Base-by-base conservation (phyloP, 2,797 vertebrate species). In the Acrocephalus scirpaceus region DNA sequence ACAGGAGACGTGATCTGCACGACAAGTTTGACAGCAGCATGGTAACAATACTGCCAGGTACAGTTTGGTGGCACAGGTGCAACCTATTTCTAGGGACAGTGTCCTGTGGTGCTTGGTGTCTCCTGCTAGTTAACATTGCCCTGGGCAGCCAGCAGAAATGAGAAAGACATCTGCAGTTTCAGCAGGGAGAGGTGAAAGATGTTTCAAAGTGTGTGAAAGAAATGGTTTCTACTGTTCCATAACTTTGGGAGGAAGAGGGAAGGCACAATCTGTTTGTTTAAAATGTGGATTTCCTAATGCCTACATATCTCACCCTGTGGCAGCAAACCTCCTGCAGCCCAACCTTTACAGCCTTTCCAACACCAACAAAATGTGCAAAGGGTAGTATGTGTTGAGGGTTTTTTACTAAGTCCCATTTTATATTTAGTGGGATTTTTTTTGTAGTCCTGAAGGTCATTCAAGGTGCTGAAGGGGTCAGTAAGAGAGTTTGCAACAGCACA, bases 231-330 rank as follows among this genome's bases (percentile, higher is more conserved):
- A 54, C 30, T n/a, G 3, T 36, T 78, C 14, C n/a, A 66, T 13
- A 34, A 10, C 58, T 30, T 74, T 18, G 57, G 13, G 22, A 34
- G 45, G 18, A 10, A 51, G 8, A 23, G 29, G 45, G 18, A 10
- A 51, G 8, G 20, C 11, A 66, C 5, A 16, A 22, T 54, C 1
- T 3, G 7, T 51, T 61, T 38, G 13, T 32, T 29, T 1, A 2
- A 48, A 69, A 38, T 34, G 2, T 32, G 20, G 9, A 23, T 78
- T 93, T 74, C 30, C 13, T 64, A 85, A 38, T 12, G 13, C 38
- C 7, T 38, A 16, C 57, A 45, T 36, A 44, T 10, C 61, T 73
- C 13, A 42, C 3, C 14, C 40, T 5, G 23, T 2, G 50, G 32
- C 44, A 84, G 20, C 34, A 56, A 80, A 73, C 1, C 9, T 60